Conservation (phyloP, 2,797 vertebrate genomes). For the Enteromius argenteus region DNA sequence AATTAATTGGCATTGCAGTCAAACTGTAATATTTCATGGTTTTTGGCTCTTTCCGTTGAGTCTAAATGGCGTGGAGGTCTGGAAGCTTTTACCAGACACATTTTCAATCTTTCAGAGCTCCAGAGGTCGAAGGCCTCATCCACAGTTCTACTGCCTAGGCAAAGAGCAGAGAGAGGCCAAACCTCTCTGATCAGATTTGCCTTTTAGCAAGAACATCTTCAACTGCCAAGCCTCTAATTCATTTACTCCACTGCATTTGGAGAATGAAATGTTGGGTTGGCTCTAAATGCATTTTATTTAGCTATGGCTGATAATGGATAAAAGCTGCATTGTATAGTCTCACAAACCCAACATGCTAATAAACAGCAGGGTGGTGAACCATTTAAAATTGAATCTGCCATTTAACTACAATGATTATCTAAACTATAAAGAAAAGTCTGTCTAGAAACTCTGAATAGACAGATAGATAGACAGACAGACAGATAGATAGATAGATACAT, state of each 20-base stretch:
- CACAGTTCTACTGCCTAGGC: neutral
- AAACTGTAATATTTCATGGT: constrained; percentile 73
- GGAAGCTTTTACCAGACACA: constrained; percentile 76
- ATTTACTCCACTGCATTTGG: constrained; percentile 12
- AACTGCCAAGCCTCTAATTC: constrained; percentile 26
- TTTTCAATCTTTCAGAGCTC: constrained; percentile 15
- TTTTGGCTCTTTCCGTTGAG: constrained; percentile 64
- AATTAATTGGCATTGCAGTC: constrained; percentile 68
- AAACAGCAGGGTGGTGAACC: constrained; percentile 1
- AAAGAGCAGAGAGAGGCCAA: constrained; percentile 16
- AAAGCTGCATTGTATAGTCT: neutral
- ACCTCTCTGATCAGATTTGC: constrained; percentile 10
- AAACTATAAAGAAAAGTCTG: neutral
- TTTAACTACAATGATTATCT: neutral
- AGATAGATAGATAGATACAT: neutral
- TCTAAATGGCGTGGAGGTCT: constrained; percentile 71
- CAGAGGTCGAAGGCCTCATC: neutral
- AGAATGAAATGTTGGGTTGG: constrained; percentile 10
- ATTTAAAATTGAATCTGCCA: neutral
- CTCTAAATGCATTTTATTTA: neutral
- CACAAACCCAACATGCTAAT: constrained; percentile 3
- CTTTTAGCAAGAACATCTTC: constrained; percentile 10
- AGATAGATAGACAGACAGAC: neutral
- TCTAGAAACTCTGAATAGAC: neutral
- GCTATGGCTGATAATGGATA: neutral